Percentiles rank a stretch among this genome's conserved stretches.
phyloP scores from a whole-genome alignment of 2,888 invertebrate genomes.

The Fragum sueziense region DNA sequence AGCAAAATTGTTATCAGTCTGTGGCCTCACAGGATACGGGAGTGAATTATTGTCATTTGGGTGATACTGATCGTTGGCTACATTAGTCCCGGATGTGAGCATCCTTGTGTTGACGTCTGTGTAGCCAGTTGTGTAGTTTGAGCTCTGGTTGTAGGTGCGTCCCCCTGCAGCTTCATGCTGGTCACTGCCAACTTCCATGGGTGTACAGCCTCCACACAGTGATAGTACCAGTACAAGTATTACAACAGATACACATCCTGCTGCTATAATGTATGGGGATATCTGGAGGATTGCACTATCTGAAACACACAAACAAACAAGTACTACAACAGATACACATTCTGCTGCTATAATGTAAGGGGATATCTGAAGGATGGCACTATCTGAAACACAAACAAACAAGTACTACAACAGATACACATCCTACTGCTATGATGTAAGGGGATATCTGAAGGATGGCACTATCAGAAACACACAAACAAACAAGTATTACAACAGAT shows the following conservation, averaged over 20 bases:
- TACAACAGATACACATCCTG: constrained; percentile 8
- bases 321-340: too few species aligned
- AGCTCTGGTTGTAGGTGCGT: constrained; percentile 19
- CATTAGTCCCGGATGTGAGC: constrained; percentile 42
- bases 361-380: too few species aligned
- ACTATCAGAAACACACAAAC: too few species aligned
- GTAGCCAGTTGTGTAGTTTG: constrained; percentile 40
- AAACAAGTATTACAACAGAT: too few species aligned
- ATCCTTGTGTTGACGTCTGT: constrained; percentile 53
- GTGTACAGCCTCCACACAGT: constrained; percentile 58
- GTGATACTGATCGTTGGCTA: constrained; percentile 53
- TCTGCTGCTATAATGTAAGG: too few species aligned
- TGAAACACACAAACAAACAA: not conserved
- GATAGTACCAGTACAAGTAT: constrained; percentile 25
- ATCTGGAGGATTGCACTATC: not conserved
- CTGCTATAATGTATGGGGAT: not conserved
- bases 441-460: too few species aligned
- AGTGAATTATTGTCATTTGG: constrained; percentile 24
- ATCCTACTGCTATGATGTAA: too few species aligned
- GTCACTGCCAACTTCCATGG: constrained; percentile 62
- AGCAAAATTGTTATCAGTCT: constrained; percentile 46
- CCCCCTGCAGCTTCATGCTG: constrained; percentile 52
- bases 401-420: too few species aligned
- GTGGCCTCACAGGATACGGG: constrained; percentile 49
- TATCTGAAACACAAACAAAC: too few species aligned